Base-by-base conservation (phyloP, 2,113 vertebrate genomes). In the Syrmaticus mikado region DNA sequence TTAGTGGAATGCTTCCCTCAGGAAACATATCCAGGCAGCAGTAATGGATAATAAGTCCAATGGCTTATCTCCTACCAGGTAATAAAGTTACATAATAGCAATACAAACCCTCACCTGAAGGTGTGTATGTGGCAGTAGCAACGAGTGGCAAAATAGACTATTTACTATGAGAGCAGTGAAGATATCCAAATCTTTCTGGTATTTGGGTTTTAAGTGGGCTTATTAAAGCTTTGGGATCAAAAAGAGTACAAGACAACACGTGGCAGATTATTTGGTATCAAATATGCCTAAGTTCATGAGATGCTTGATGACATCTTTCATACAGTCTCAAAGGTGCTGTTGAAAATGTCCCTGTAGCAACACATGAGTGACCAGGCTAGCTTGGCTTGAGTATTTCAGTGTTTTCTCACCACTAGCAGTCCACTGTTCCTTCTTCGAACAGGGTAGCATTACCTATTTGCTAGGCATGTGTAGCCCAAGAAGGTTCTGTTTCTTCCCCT, bases 41-140 rank as follows among this genome's bases (percentile, higher is more conserved):
- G 78, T 83, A 95, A 85, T 94, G 57, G 93, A 91, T 78, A 97
- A 97, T 24, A 85, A 73, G 38, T 90, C 92, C 6, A 87, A 73
- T 89, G 74, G 82, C 84, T 93, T 93, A 74, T 85, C 20, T 95
- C 53, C 34, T 92, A 74, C 36, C 43, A 84, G 48, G 79, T 48
- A 94, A 64, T 92, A 92, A 96, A 95, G 81, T 78, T 82, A 41
- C 57, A 61, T 92, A 95, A 94, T 30, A 48, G 14, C 57, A 82
- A 24, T 79, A 68, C 28, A 95, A 79, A 64, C 55, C 48, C 82
- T 76, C 8, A 52, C 46, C 13, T 83, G 73, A 89, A 97, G 82
- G 71, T 46, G 24, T 66, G 50, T 41, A 83, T 41, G 60, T 72
- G 76, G 34, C 78, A 80, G 3, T 57, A 90, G 43, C 58, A 80